A percentile compares a stretch with the other conserved stretches of the same genome.
phyloP scores from a whole-genome alignment of 2,888 invertebrate species.

The Terebella lapidaria region DNA sequence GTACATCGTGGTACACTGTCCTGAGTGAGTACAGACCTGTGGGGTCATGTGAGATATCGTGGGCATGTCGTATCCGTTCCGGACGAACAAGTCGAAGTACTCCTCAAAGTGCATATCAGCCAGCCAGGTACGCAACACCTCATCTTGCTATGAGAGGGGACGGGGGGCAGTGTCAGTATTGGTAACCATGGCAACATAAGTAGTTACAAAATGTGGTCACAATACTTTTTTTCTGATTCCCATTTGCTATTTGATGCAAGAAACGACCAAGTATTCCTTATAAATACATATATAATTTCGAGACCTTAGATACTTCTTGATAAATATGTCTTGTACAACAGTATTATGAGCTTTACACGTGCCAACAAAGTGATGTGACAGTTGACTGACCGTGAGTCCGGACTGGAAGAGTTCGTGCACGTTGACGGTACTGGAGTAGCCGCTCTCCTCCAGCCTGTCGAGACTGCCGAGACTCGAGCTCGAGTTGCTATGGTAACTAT shows the following conservation, averaged over 20 bases:
- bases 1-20: no score
- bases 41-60: conserved; percentile 99
- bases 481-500: conserved; percentile 51
- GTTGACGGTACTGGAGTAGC: conserved; percentile 48
- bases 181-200: no score
- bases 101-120: conserved; percentile 90
- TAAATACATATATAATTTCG: no score
- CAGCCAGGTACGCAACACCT: conserved; percentile 89
- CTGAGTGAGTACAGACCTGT: conserved; percentile 64
- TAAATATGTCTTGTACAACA: no score
- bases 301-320: no score
- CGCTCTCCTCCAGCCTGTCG: conserved; percentile 63
- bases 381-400: conserved; percentile 45
- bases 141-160: conserved; percentile 63
- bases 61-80: conserved; percentile 94
- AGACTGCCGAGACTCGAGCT: conserved; percentile 56
- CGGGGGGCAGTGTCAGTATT: background rate
- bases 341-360: no score
- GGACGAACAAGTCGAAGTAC: conserved; percentile 86
- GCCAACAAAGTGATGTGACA: no score
- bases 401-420: conserved; percentile 50
- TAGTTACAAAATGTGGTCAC: no score
- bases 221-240: no score
- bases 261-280: no score
- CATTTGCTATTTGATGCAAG: no score